These are phyloP conservation scores for Hydriomena furcata DNA, from an alignment of 2,888 invertebrate genomes.

Conservation along the genomic window DNA sequence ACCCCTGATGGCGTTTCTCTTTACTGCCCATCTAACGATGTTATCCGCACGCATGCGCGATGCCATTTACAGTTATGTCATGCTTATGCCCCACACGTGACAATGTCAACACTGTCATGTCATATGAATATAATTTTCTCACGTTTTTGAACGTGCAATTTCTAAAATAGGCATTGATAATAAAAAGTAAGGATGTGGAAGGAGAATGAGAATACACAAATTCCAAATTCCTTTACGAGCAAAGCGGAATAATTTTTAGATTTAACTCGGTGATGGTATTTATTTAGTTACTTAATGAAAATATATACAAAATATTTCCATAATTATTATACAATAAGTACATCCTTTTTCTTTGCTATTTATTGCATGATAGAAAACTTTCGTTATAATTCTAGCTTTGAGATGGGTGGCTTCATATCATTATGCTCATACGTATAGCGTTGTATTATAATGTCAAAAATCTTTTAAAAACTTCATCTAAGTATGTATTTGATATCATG, in stretches of 20 bases:
- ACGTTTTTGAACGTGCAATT: slow-evolving; percentile 43
- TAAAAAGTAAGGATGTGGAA: slow-evolving; percentile 34
- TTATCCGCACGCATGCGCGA: slow-evolving; percentile 72
- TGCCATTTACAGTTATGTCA: slow-evolving; percentile 46
- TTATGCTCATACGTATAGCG: too few species aligned
- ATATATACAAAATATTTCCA: slow-evolving; percentile 24
- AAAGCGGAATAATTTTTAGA: slow-evolving; percentile 24
- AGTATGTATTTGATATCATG: too few species aligned
- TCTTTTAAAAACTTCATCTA: too few species aligned
- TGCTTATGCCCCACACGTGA: slow-evolving; percentile 50
- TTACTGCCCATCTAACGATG: slow-evolving; percentile 73
- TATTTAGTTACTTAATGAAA: slow-evolving; percentile 22
- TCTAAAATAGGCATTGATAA: slow-evolving; percentile 37
- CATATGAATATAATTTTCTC: slow-evolving; percentile 47
- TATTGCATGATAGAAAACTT: too few species aligned
- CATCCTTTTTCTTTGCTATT: too few species aligned
- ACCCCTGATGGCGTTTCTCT: slow-evolving; percentile 54
- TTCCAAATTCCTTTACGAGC: slow-evolving; percentile 25
- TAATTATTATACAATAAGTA: too few species aligned
- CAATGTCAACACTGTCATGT: slow-evolving; percentile 48
- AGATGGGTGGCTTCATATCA: too few species aligned
- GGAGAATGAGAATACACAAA: slow-evolving; percentile 31
- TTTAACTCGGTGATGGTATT: slow-evolving; percentile 20
- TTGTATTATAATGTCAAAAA: too few species aligned
- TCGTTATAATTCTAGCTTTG: too few species aligned